These are phyloP conservation scores for Chrysolina americana DNA, from an alignment of 2,888 invertebrate species.

Conservation along the genomic window DNA sequence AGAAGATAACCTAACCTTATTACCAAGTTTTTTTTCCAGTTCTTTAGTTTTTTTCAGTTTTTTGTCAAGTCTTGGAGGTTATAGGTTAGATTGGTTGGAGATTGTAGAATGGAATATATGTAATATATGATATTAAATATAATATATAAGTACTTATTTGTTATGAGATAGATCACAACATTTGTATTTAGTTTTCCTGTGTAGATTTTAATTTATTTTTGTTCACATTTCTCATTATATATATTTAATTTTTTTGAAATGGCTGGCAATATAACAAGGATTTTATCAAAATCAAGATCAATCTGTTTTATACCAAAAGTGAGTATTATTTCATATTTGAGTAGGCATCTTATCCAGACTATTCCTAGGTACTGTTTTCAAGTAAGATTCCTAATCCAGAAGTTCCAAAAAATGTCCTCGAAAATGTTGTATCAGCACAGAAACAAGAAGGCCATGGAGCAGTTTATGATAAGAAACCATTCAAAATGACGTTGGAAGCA, in stretches of 20 bases:
- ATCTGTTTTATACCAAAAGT: slow-evolving; percentile 11
- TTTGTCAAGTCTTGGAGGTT: too few species aligned
- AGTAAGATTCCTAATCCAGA: slow-evolving; percentile 61
- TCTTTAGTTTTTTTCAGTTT: too few species aligned
- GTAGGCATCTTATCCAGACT: too few species aligned
- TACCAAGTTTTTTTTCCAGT: too few species aligned
- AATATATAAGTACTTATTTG: too few species aligned
- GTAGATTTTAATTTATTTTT: not conserved
- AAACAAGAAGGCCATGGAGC: slow-evolving; percentile 81
- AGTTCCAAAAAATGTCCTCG: slow-evolving; percentile 79
- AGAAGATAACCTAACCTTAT: too few species aligned
- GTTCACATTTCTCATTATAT: not conserved
- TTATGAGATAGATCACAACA: too few species aligned
- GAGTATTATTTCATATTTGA: not conserved
- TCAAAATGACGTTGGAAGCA: slow-evolving; percentile 80
- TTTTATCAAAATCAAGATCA: not conserved
- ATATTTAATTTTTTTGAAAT: not conserved
- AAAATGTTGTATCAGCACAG: slow-evolving; percentile 74
- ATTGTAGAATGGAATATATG: too few species aligned
- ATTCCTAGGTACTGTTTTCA: slow-evolving; percentile 9
- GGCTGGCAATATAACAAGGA: not conserved
- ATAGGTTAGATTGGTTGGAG: too few species aligned
- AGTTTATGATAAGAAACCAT: slow-evolving; percentile 92
- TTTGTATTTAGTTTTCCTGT: not conserved
- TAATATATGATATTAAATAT: too few species aligned